These are phyloP conservation scores for Pristis pectinata DNA, from an alignment of 2,797 vertebrate species.

Conservation along the genomic window DNA sequence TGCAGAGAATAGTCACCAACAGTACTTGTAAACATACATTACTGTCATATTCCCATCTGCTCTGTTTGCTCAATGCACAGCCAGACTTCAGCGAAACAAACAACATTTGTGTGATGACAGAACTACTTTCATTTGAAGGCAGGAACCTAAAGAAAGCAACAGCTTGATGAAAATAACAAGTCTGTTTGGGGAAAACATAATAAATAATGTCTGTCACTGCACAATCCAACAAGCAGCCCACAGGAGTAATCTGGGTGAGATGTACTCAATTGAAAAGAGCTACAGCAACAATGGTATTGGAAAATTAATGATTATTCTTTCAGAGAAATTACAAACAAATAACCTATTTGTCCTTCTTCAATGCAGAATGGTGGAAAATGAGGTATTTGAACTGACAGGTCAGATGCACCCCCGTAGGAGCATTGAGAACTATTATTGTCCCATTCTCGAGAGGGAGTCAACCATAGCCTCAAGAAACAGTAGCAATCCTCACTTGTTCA, in stretches of 20 bases:
- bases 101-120: constrained; percentile 34
- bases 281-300: background rate
- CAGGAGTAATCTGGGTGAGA: constrained; percentile 6
- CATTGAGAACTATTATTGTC: constrained; percentile 17
- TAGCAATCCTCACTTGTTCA: constrained; percentile 20
- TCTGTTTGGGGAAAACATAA: constrained; percentile 38
- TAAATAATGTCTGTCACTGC: constrained; percentile 27
- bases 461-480: background rate
- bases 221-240: constrained; percentile 22
- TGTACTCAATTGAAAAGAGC: constrained; percentile 24
- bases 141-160: constrained; percentile 32
- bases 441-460: background rate
- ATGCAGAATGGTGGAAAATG: constrained; percentile 3
- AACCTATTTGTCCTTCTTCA: constrained; percentile 34
- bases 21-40: constrained; percentile 37
- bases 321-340: constrained; percentile 23
- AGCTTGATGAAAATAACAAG: constrained; percentile 36
- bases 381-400: constrained; percentile 6
- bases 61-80: constrained; percentile 36
- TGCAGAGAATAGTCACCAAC: constrained; percentile 36
- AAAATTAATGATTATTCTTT: constrained; percentile 31
- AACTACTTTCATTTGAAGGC: constrained; percentile 36
- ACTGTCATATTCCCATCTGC: constrained; percentile 38
- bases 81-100: constrained; percentile 37
- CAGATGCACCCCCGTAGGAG: constrained; percentile 5